Evolutionary conservation across 2,797 vertebrate species (phyloP), one percentile per base, ranked within the genome.

Genomic region (Selene dorsalis): DNA sequence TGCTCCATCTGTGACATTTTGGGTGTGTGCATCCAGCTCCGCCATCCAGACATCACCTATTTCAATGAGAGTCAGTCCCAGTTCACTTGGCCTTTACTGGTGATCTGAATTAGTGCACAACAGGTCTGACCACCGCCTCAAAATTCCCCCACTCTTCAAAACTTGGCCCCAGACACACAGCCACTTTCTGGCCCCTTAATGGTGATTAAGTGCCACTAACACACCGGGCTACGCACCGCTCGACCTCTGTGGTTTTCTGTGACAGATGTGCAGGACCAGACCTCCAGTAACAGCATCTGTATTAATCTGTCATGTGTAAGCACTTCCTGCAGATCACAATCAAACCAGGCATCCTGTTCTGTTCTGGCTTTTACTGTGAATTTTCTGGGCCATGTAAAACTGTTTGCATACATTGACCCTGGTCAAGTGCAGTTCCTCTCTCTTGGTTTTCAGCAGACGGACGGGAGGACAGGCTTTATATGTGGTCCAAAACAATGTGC

Each of bases 161-260:
- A 69, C 41, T 50, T 80, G 76, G 73, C 72, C 38, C 43, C 68
- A 41, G 48, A 68, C n/a, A 68, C 11, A 3, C 64, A 63, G 60
- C 39, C 74, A 43, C 67, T 80, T 75, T 75, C 47, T 65, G 76
- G 59, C 53, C 53, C 32, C 56, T 57, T 73, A 86, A 84, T 67
- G 67, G 77, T 80, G 79, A 89, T 70, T 10, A 66, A 66, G 66
- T 65, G 35, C 26, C 53, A 67, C 47, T 67, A 57, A 82, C 75
- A 76, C 61, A 26, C 50, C 20, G 32, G 2, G n/a, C 16, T 58
- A 43, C 57, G 56, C 62, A 45, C 17, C 14, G 39, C 64, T 73
- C 32, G 68, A 61, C 74, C 56, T 83, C 69, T 22, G 52, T 6
- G 62, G 50, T 58, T 75, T 84, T 68, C 48, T 75, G 41, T 75